Evolutionary conservation across 1,140 invertebrate genomes (phyloP).

Genomic region (Papilio helenus): DNA sequence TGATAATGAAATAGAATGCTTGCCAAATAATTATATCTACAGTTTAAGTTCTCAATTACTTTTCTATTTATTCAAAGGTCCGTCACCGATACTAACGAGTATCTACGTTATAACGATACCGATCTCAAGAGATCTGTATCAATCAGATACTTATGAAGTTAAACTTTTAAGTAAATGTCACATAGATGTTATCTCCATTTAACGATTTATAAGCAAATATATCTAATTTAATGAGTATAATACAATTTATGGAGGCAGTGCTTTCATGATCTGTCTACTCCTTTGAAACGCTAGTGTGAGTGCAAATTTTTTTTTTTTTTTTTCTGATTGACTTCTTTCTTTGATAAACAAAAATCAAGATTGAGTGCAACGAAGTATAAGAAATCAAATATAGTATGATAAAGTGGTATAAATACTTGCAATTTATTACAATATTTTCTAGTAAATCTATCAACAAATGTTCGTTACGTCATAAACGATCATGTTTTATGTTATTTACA

Average conservation of each 20-base stretch:
- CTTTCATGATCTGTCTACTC: neutral
- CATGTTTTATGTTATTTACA: conserved; percentile 13
- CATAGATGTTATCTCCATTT: neutral
- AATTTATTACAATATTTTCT: conserved; percentile 4
- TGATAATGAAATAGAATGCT: no score
- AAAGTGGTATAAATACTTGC: neutral
- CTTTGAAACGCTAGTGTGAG: neutral
- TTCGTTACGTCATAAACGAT: neutral
- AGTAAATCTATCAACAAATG: neutral
- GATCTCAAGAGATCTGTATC: conserved; percentile 1
- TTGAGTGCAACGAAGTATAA: neutral
- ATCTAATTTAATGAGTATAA: neutral
- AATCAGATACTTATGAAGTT: neutral
- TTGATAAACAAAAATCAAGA: neutral
- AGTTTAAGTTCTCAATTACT: no score
- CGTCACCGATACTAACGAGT: neutral
- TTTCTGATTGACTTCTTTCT: neutral
- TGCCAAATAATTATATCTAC: no score
- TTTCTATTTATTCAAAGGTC: neutral
- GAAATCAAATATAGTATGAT: neutral
- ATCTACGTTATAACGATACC: neutral
- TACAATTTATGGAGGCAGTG: neutral
- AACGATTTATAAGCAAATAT: neutral
- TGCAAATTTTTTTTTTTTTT: neutral
- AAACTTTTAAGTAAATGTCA: neutral